phyloP scores from a whole-genome alignment of 2,888 invertebrate genomes.

The Bombylius major region DNA sequence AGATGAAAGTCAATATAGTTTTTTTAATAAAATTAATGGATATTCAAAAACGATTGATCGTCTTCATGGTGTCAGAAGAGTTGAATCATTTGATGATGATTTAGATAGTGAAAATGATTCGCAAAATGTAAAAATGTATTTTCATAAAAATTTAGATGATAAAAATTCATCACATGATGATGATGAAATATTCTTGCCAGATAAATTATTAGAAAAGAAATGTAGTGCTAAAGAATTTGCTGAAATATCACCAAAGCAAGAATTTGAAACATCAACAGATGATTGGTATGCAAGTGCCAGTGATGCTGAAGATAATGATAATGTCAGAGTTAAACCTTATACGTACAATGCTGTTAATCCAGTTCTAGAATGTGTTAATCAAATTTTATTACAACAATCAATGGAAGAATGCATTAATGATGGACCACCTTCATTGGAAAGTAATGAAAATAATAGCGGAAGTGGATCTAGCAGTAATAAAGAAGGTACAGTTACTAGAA shows the following conservation, averaged over 20 bases:
- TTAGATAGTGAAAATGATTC: slow-evolving; percentile 20
- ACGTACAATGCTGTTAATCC: slow-evolving; percentile 55
- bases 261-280: slow-evolving; percentile 39
- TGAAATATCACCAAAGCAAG: slow-evolving; percentile 31
- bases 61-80: slow-evolving; percentile 43
- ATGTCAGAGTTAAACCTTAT: slow-evolving; percentile 25
- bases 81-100: slow-evolving; percentile 28
- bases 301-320: slow-evolving; percentile 52
- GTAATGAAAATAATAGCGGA: slow-evolving; percentile 13
- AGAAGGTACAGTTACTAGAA: slow-evolving; percentile 26
- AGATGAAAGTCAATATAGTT: slow-evolving; percentile 23
- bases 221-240: slow-evolving; percentile 24
- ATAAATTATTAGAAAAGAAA: not conserved
- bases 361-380: slow-evolving; percentile 75
- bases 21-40: slow-evolving; percentile 32
- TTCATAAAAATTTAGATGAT: slow-evolving; percentile 13
- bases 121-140: slow-evolving; percentile 16
- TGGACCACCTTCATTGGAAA: slow-evolving; percentile 16
- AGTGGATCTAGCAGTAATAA: slow-evolving; percentile 28
- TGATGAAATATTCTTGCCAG: slow-evolving; percentile 10
- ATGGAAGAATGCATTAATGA: slow-evolving; percentile 38
- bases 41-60: slow-evolving; percentile 45
- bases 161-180: slow-evolving; percentile 5
- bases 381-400: slow-evolving; percentile 62
- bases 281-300: slow-evolving; percentile 73